Conservation (phyloP, 2,888 invertebrate genomes). For the Phlogophora meticulosa region DNA sequence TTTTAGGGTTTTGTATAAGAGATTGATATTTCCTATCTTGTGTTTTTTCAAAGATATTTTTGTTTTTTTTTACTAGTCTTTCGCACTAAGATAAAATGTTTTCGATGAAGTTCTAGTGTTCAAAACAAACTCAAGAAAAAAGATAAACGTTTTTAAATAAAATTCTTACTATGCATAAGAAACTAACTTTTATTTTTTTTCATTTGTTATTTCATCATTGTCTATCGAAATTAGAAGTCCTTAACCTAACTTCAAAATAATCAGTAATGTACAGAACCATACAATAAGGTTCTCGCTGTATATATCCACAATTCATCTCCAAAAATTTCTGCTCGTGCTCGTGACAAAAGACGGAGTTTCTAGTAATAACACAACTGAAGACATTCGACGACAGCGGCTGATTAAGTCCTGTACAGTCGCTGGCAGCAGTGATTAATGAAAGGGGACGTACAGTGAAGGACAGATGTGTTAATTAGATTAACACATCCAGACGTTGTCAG, state of each 20-base stretch:
- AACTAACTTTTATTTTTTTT: too few relatives aligned
- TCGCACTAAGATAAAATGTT: not conserved
- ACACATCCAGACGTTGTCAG: slow-evolving; percentile 71
- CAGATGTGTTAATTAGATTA: slow-evolving; percentile 83
- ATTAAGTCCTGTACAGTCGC: slow-evolving; percentile 67
- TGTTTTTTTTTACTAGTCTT: slow-evolving; percentile 2
- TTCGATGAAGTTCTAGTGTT: not conserved
- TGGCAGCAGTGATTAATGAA: slow-evolving; percentile 81
- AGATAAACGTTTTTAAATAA: too few relatives aligned
- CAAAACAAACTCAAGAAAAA: too few relatives aligned
- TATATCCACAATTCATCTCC: slow-evolving; percentile 45
- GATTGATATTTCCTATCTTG: slow-evolving; percentile 13
- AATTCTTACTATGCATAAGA: too few relatives aligned
- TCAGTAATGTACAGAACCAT: too few relatives aligned
- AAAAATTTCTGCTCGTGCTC: slow-evolving; percentile 43
- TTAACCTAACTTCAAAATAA: too few relatives aligned
- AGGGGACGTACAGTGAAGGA: slow-evolving; percentile 73
- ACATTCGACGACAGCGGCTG: slow-evolving; percentile 69
- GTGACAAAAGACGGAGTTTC: slow-evolving; percentile 61
- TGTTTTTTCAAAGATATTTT: slow-evolving; percentile 1
- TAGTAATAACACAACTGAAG: slow-evolving; percentile 62
- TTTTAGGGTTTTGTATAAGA: slow-evolving; percentile 21
- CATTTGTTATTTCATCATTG: too few relatives aligned
- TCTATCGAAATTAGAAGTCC: too few relatives aligned
- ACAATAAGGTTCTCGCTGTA: not conserved